Evolutionary conservation across 2,113 vertebrate species (phyloP).

Genomic region (Gambusia holbrooki): DNA sequence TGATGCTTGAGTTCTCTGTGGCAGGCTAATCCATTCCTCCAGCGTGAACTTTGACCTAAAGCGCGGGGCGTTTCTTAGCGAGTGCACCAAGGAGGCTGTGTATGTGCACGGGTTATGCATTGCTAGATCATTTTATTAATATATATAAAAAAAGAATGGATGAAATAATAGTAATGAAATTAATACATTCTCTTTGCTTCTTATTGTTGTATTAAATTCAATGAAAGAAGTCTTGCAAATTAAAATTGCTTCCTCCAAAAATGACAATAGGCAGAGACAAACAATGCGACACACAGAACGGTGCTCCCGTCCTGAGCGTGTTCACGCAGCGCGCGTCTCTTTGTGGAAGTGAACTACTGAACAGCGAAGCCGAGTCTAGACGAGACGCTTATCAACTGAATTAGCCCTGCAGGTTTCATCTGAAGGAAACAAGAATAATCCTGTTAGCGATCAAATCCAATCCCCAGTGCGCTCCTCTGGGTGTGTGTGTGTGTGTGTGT

Average conservation of each 20-base stretch:
- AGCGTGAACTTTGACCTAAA: conserved; percentile 59
- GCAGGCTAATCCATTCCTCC: conserved; percentile 54
- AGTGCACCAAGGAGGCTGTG: background rate
- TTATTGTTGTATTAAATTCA: no score
- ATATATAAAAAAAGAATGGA: background rate
- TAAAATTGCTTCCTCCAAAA: no score
- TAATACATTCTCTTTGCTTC: background rate
- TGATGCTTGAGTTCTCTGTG: conserved; percentile 48
- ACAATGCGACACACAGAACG: background rate
- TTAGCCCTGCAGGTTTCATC: conserved; percentile 48
- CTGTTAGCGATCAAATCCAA: conserved; percentile 35
- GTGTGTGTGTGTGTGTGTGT: background rate
- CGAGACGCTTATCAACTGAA: conserved; percentile 46
- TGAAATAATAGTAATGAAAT: background rate
- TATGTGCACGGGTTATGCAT: background rate
- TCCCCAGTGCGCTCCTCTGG: background rate
- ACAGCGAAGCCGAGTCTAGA: conserved; percentile 46
- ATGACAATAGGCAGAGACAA: background rate
- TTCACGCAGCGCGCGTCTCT: background rate
- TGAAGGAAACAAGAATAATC: conserved; percentile 49
- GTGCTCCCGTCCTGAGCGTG: conserved; percentile 5
- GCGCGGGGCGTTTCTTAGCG: conserved; percentile 22
- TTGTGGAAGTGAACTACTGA: conserved; percentile 17
- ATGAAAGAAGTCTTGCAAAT: no score
- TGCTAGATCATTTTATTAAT: background rate